Evolutionary conservation across 2,113 vertebrate genomes (phyloP), one percentile per base, ranked within the genome.

Genomic region (Nettapus auritus): DNA sequence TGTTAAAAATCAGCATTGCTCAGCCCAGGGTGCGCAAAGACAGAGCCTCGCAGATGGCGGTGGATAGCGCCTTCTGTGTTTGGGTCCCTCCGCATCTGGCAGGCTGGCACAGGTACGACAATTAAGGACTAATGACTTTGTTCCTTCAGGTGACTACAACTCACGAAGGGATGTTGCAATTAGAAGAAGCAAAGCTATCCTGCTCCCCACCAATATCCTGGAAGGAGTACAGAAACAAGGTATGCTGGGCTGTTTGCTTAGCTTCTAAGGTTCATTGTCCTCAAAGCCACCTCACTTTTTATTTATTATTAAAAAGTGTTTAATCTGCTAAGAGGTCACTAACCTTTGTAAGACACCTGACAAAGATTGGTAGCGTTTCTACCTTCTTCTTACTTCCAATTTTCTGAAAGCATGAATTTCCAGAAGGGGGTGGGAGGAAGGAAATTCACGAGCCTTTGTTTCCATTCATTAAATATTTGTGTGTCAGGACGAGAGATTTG

Each of bases 191-290:
- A 67, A 83, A 34, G 38, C 18, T 66, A 9, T 81, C 23, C 25
- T 59, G 7, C 5, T 88, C 4, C 20, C 10, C 5, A 9, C 5
- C 0, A 2, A 2, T 18, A 60, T 29, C 38, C 77, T 73, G 44
- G 34, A 60, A 89, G 52, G n/a, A 70, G 36, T 34, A 46, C 13
- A 29, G 38, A 46, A 88, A 23, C 23, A 13, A 85, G 71, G 28
- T 17, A 17, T 4, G 8, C 34, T 75, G 63, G 52, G 40, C 46
- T 63, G 31, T 25, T 68, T 0, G 0, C 16, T 64, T 42, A 6
- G 5, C 64, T 93, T 48, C 42, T 89, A 46, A 44, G 13, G 8
- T 80, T 36, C 44, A 8, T 4, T 71, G 12, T 62, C 34, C 31
- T 67, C 57, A 82, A 40, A 17, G 17, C 50, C 22, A 14, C 21